phyloP scores from a whole-genome alignment of 2,797 vertebrate genomes.

The Sibirionetta formosa region DNA sequence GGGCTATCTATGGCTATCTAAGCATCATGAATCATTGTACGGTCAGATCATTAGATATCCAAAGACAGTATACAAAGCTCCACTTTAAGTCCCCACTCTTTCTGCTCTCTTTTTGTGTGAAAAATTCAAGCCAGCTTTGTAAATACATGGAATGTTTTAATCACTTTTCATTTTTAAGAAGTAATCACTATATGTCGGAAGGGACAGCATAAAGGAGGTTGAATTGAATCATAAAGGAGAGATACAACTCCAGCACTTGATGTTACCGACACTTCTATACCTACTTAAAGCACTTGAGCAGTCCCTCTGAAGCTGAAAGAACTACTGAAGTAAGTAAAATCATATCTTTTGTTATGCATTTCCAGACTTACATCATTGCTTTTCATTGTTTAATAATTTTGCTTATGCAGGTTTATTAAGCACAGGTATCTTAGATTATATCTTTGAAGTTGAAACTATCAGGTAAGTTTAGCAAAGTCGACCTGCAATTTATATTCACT shows the following conservation, averaged over 20 bases:
- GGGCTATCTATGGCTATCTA: neutral
- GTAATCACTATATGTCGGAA: neutral
- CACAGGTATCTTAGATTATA: neutral
- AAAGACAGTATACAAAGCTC: neutral
- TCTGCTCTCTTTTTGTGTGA: neutral
- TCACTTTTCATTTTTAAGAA: neutral
- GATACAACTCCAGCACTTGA: neutral
- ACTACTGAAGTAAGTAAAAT: neutral
- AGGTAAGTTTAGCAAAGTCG: neutral
- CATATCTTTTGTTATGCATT: neutral
- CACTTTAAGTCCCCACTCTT: neutral
- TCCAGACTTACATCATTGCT: neutral
- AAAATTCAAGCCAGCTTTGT: neutral
- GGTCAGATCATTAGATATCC: neutral
- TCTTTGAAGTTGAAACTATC: neutral
- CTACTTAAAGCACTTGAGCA: slow-evolving; percentile 2
- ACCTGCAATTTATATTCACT: neutral
- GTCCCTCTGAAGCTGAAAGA: neutral
- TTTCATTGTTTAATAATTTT: neutral
- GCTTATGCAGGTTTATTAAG: neutral
- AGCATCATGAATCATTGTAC: neutral
- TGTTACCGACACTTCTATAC: neutral
- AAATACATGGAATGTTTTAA: neutral
- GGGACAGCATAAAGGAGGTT: neutral
- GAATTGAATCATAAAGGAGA: neutral